These are phyloP conservation scores for Ifrita kowaldi DNA, from an alignment of 2,113 vertebrate genomes.

Conservation along the genomic window DNA sequence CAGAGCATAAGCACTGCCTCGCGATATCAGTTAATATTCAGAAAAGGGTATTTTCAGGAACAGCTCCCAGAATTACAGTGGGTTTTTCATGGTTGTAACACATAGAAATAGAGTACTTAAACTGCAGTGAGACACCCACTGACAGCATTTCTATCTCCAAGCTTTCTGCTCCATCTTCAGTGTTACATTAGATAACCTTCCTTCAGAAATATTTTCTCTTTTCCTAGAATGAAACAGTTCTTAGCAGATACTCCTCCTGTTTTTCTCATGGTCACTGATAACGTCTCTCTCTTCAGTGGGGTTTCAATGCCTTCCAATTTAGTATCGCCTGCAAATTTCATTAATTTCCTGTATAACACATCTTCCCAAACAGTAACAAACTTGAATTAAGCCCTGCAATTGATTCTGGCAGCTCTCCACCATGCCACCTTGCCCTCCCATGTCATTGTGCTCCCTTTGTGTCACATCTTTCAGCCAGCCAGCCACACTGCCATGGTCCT, in stretches of 20 bases:
- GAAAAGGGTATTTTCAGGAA: not conserved
- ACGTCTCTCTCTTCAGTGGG: not conserved
- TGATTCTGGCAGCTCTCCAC: not conserved
- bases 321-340: not conserved
- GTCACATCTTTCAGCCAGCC: not conserved
- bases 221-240: not conserved
- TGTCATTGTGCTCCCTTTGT: not conserved
- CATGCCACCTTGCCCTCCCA: not conserved
- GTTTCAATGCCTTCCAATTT: not conserved
- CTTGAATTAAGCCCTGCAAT: not conserved
- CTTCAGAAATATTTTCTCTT: not conserved
- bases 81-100: not conserved
- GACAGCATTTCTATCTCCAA: not conserved
- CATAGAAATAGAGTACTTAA: not conserved
- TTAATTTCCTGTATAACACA: not conserved
- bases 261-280: not conserved
- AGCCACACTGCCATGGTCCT: rapidly evolving
- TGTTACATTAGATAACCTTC: not conserved
- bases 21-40: not conserved
- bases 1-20: not conserved
- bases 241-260: not conserved
- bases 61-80: not conserved
- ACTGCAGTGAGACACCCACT: not conserved
- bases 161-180: not conserved
- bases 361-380: not conserved